Conservation (phyloP, 2,888 invertebrate species). For the Drosophila longiperda region DNA sequence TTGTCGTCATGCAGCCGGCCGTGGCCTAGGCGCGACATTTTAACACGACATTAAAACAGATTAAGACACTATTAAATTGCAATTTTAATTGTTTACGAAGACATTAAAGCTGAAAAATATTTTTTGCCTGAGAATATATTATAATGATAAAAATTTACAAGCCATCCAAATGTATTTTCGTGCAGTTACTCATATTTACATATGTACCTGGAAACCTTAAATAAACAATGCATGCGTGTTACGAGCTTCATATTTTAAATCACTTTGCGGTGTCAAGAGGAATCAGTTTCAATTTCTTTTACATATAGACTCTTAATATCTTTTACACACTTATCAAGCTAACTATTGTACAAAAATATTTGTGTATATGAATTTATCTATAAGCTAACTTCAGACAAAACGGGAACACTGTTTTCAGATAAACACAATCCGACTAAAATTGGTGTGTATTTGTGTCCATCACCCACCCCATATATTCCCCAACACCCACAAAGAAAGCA, state of each 20-base stretch:
- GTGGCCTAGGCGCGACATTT: slow-evolving; percentile 29
- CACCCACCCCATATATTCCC: slow-evolving; percentile 22
- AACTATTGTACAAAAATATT: neutral
- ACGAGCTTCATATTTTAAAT: slow-evolving; percentile 5
- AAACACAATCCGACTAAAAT: neutral
- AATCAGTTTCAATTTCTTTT: slow-evolving; percentile 1
- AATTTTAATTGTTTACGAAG: slow-evolving; percentile 58
- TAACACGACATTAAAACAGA: slow-evolving; percentile 43
- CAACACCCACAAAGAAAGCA: slow-evolving; percentile 56
- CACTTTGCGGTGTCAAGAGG: slow-evolving; percentile 20
- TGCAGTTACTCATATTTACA: too few species aligned
- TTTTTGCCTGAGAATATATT: neutral
- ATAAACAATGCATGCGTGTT: slow-evolving; percentile 8
- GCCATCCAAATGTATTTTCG: neutral
- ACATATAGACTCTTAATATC: neutral
- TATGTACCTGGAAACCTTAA: slow-evolving; percentile 4
- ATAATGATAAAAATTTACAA: slow-evolving; percentile 5
- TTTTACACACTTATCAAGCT: neutral
- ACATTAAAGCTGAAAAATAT: slow-evolving; percentile 46
- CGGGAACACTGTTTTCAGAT: slow-evolving; percentile 3
- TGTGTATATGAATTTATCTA: neutral
- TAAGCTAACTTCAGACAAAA: slow-evolving; percentile 8
- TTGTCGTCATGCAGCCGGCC: slow-evolving; percentile 48
- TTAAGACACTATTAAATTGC: slow-evolving; percentile 49
- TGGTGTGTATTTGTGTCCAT: neutral